phyloP scores from a whole-genome alignment of 2,113 vertebrate genomes.

The Nycticorax nycticorax region DNA sequence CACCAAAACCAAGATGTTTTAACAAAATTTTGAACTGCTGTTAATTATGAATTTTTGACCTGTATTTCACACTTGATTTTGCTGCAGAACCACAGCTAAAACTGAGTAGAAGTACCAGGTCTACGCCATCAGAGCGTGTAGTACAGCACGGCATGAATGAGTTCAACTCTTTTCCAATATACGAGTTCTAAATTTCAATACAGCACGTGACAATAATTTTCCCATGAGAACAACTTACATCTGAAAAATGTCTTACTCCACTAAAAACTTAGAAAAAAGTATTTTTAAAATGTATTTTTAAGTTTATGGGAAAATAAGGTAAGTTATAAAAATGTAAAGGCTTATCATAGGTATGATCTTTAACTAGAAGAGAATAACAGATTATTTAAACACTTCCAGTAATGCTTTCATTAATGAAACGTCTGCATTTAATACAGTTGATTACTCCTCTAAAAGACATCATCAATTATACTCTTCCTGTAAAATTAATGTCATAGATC shows the following conservation, averaged over 20 bases:
- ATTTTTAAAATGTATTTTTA: background rate
- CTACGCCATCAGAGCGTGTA: background rate
- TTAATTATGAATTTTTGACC: background rate
- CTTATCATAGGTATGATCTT: background rate
- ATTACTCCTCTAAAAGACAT: background rate
- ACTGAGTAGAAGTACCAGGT: background rate
- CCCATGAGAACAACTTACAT: background rate
- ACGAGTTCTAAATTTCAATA: background rate
- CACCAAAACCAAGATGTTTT: background rate
- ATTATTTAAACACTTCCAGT: background rate
- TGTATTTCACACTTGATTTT: background rate
- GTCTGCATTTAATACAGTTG: background rate
- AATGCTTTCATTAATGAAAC: background rate
- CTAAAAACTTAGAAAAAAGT: background rate
- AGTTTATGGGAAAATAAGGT: background rate
- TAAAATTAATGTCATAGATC: background rate
- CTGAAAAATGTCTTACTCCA: background rate
- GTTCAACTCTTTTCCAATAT: background rate
- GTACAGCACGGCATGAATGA: accelerated
- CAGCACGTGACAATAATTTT: background rate
- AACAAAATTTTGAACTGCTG: background rate
- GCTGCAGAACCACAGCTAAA: background rate
- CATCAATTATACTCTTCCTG: background rate
- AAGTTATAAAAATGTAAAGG: background rate
- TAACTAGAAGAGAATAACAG: background rate